Evolutionary conservation across 1,140 invertebrate species (phyloP).

Genomic region (Heliconius nattereri): DNA sequence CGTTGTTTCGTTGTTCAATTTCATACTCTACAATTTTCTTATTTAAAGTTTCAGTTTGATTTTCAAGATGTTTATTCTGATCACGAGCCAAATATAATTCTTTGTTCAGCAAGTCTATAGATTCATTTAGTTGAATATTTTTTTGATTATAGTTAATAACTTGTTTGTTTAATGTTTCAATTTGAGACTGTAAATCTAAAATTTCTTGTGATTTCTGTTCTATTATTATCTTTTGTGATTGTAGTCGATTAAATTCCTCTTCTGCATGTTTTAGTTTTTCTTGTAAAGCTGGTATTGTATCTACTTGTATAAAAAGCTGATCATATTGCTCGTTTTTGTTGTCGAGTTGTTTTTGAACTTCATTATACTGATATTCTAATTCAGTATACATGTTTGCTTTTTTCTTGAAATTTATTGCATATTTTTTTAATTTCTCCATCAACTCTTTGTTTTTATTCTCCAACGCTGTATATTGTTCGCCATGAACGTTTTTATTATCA

Average conservation of each 20-base stretch:
- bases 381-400: constrained; percentile 84
- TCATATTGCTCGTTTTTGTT: constrained; percentile 63
- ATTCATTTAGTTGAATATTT: constrained; percentile 50
- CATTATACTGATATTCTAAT: constrained; percentile 82
- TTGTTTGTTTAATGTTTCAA: constrained; percentile 54
- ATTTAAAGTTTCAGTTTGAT: constrained; percentile 59
- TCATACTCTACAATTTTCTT: constrained; percentile 75
- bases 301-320: constrained; percentile 61
- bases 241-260: constrained; percentile 61
- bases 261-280: constrained; percentile 67
- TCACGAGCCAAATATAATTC: constrained; percentile 59
- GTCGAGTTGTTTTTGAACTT: constrained; percentile 69
- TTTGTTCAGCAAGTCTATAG: constrained; percentile 50
- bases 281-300: constrained; percentile 62
- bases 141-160: constrained; percentile 42
- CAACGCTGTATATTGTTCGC: constrained; percentile 55
- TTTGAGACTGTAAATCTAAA: constrained; percentile 50
- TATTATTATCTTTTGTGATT: constrained; percentile 53
- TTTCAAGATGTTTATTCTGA: constrained; percentile 62
- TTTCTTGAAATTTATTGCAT: constrained; percentile 88
- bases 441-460: constrained; percentile 82
- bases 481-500: constrained; percentile 51
- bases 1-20: constrained; percentile 70
- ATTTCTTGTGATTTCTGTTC: constrained; percentile 55
- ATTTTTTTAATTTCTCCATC: constrained; percentile 89